Evolutionary conservation across 2,888 invertebrate species (phyloP), one percentile per base, ranked within the genome.

Genomic region (Cepaea hortensis): DNA sequence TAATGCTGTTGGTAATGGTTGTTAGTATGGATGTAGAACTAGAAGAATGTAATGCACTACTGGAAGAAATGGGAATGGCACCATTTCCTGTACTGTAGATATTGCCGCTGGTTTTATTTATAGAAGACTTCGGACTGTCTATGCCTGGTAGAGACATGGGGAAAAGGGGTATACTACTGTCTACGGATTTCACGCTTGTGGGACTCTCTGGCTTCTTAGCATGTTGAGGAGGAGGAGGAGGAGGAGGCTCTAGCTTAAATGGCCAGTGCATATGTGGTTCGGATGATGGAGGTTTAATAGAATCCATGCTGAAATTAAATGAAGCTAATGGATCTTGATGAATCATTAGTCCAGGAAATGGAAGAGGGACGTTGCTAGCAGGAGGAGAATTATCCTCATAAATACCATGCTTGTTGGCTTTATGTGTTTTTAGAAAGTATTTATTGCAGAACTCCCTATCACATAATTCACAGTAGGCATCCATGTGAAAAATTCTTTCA

Each of bases 401-500:
- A 83, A 99, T 98, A 61, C 98, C 98, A 94, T 99, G 99, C 93
- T 98, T 98, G 95, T 98, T 98, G 65, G 98, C 98, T 94, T 98
- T 98, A 95, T 99, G 99, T 87, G 99, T 99, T 95, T 99, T 98
- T 55, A 99, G 96, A 95, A 98, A 99, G 95, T 99, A 98, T 94
- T 98, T 98, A 95, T 99, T 98, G 95, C 99, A 99, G 95, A 99
- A 99, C 95, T 99, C 99, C 94, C 98, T 98, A 95, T 98, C 98
- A 96, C 99, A 99, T 88, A 98, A 96, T 94, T 98, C 98, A 95
- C 99, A 99, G 95, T 98, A 99, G 35, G 98, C 98, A 95, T 99
- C 99, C 2, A 97, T 98, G 95, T 99, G 98, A 94, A 98, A 98
- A 92, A 98, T 98, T 79, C 92, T 88, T 50, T 88, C 88, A 20